Conservation (phyloP, 1,140 invertebrate genomes). For the Kradibia gibbosae region DNA sequence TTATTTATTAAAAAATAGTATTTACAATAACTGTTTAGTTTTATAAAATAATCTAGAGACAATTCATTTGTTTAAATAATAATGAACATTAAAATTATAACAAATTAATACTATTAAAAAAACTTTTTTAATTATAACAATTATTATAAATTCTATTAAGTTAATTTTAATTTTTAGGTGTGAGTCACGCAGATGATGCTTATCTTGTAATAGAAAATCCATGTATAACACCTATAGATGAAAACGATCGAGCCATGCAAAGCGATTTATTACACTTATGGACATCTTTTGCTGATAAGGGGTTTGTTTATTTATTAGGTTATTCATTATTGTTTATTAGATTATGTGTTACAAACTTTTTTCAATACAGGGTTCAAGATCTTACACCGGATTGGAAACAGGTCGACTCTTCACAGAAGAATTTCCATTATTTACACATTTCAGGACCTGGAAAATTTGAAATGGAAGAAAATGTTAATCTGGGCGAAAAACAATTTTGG, state of each 20-base stretch:
- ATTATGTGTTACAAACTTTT: constrained; percentile 1
- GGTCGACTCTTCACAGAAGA: constrained; percentile 58
- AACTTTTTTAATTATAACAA: neutral
- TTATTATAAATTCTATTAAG: neutral
- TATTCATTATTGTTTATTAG: neutral
- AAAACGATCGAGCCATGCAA: constrained; percentile 71
- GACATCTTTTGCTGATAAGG: constrained; percentile 71
- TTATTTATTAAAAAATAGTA: too few relatives aligned
- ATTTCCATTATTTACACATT: constrained; percentile 71
- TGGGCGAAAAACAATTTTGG: constrained; percentile 73
- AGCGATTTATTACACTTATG: constrained; percentile 71
- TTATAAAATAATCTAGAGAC: too few relatives aligned
- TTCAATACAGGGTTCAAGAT: constrained; percentile 56
- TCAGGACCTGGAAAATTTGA: constrained; percentile 62
- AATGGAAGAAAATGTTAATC: constrained; percentile 66
- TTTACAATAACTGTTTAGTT: too few relatives aligned
- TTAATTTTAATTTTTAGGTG: constrained; percentile 65
- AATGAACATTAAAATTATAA: too few relatives aligned
- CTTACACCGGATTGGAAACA: constrained; percentile 57
- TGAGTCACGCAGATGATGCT: constrained; percentile 75
- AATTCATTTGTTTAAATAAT: too few relatives aligned
- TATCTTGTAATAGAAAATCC: constrained; percentile 61
- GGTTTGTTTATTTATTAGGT: constrained; percentile 65
- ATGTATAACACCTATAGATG: constrained; percentile 55
- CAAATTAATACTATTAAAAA: too few relatives aligned